Evolutionary conservation across 2,113 vertebrate species (phyloP).

Genomic region (Cervus canadensis): DNA sequence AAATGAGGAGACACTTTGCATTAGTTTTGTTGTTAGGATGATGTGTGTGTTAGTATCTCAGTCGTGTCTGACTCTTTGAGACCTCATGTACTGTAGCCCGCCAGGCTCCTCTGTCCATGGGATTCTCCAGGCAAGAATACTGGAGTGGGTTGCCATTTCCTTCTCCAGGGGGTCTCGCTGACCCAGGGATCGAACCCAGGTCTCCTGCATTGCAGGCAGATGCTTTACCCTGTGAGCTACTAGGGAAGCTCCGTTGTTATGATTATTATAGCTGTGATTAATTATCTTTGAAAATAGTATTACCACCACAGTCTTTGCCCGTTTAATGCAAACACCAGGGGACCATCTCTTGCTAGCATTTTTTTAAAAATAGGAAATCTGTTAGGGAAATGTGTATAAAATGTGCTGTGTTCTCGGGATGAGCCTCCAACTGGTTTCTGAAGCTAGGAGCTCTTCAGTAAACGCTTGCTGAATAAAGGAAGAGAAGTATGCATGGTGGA

Average conservation of each 20-base stretch:
- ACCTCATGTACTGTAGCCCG: not conserved
- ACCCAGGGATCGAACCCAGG: not conserved
- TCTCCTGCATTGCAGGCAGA: not conserved
- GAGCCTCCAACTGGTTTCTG: not conserved
- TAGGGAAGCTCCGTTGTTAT: not conserved
- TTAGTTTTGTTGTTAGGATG: not conserved
- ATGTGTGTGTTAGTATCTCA: accelerated
- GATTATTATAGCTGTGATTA: not conserved
- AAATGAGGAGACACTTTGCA: accelerated
- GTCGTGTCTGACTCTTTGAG: accelerated
- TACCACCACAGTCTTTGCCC: too few species aligned
- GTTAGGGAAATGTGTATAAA: not conserved
- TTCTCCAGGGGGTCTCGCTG: accelerated
- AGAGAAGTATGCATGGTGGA: too few species aligned
- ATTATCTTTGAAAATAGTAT: accelerated
- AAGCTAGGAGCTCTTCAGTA: not conserved
- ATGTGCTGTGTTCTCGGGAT: not conserved
- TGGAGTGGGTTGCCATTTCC: not conserved
- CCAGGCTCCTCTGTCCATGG: not conserved
- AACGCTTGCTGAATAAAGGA: not conserved
- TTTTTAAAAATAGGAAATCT: not conserved
- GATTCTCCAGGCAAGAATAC: not conserved
- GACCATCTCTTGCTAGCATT: not conserved
- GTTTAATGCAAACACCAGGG: not conserved
- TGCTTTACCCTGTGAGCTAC: not conserved